Evolutionary conservation across 2,113 vertebrate species (phyloP).

Genomic region (Gallinago jamesoni): DNA sequence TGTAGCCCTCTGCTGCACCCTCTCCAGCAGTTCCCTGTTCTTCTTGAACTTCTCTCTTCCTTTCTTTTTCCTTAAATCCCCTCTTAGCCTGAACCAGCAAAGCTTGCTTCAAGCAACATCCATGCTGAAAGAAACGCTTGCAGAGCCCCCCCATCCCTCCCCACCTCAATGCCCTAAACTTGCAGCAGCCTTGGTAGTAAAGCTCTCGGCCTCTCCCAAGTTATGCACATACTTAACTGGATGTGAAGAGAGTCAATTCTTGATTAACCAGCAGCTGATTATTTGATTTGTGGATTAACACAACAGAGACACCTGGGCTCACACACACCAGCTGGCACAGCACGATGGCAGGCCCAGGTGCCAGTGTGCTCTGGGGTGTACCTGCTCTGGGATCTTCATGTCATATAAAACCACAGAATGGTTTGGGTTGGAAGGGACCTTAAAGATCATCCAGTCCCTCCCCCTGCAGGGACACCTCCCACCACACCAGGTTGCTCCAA

Average conservation of each 20-base stretch:
- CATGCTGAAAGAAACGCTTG: not conserved
- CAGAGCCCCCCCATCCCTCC: not conserved
- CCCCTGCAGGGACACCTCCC: not conserved
- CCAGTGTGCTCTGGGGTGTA: fast-evolving
- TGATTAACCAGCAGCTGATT: not conserved
- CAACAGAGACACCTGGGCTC: not conserved
- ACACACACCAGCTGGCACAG: not conserved
- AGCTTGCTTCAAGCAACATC: not conserved
- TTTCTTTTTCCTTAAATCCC: not conserved
- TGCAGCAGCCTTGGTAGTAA: not conserved
- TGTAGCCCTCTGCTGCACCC: too few species aligned
- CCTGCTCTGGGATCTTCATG: fast-evolving
- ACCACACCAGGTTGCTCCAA: not conserved
- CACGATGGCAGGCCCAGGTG: not conserved
- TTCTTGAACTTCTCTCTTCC: not conserved
- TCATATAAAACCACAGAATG: not conserved
- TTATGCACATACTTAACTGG: not conserved
- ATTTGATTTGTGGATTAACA: not conserved
- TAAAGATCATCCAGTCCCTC: not conserved
- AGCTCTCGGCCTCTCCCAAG: not conserved
- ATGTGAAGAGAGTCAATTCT: not conserved
- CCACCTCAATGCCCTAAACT: fast-evolving
- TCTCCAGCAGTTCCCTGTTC: too few species aligned
- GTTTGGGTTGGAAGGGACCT: not conserved
- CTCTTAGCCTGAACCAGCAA: not conserved